phyloP scores from a whole-genome alignment of 2,113 vertebrate species.

The Charina bottae region DNA sequence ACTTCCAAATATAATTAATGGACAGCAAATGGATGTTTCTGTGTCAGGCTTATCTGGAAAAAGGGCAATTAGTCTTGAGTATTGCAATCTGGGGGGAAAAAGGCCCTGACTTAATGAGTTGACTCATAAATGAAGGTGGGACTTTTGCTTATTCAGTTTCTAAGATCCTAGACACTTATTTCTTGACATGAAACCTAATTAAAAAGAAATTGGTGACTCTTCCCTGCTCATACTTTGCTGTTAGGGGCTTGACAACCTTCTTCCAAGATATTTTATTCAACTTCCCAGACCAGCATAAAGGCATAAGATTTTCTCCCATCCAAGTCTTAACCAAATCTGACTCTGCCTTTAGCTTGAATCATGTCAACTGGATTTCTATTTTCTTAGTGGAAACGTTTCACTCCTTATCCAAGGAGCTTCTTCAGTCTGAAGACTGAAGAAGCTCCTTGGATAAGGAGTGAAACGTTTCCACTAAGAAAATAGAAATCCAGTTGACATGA shows the following conservation, averaged over 20 bases:
- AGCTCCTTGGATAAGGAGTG: too few relatives aligned
- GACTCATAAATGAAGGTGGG: neutral
- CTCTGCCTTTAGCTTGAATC: neutral
- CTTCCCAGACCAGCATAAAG: neutral
- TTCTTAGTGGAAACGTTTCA: too few relatives aligned
- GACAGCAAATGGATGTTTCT: neutral
- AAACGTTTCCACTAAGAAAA: too few relatives aligned
- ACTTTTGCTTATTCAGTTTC: neutral
- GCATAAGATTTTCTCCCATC: neutral
- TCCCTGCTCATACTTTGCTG: neutral
- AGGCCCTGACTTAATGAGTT: neutral
- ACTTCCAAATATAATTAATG: neutral
- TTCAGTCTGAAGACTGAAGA: too few relatives aligned
- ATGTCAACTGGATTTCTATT: too few relatives aligned
- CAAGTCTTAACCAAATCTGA: neutral
- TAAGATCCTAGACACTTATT: neutral
- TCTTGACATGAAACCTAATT: neutral
- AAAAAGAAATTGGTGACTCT: neutral
- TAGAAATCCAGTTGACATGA: too few relatives aligned
- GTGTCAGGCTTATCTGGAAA: neutral
- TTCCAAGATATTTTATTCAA: neutral
- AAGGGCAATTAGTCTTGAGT: neutral
- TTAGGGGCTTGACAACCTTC: neutral
- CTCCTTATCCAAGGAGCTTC: too few relatives aligned
- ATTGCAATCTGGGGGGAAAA: neutral